Conservation (phyloP, 2,888 invertebrate genomes). For the Zonitis immaculata region DNA sequence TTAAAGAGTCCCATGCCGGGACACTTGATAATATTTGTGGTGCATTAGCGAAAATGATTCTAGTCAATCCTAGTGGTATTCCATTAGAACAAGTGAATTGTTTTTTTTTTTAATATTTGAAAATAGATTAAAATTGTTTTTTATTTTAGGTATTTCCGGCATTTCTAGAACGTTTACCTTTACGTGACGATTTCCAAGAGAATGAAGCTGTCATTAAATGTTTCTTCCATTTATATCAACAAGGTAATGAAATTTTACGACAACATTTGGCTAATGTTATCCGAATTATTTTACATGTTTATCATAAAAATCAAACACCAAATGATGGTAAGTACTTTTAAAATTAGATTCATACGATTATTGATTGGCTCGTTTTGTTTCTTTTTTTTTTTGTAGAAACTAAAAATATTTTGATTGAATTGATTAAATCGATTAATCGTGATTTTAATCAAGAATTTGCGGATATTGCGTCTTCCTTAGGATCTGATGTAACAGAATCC, state of each 20-base stretch:
- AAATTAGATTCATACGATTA: too few relatives aligned
- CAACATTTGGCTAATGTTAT: conserved; percentile 54
- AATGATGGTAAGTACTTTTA: conserved; percentile 50
- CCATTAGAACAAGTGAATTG: conserved; percentile 61
- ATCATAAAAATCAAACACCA: conserved; percentile 55
- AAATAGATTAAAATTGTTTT: conserved; percentile 4
- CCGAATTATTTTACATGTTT: conserved; percentile 53
- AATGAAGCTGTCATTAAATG: conserved; percentile 65
- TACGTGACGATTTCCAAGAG: conserved; percentile 70
- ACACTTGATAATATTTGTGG: conserved; percentile 75
- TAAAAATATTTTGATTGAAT: conserved; percentile 49
- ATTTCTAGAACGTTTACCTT: conserved; percentile 64
- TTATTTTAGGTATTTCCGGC: conserved; percentile 61
- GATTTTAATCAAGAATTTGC: conserved; percentile 57
- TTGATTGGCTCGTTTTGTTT: conserved; percentile 1
- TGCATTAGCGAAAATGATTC: conserved; percentile 68
- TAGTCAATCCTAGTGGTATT: conserved; percentile 58
- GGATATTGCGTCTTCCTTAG: conserved; percentile 46
- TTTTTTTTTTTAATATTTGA: background rate
- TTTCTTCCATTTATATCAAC: conserved; percentile 59
- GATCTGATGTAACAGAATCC: conserved; percentile 43
- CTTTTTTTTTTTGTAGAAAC: conserved; percentile 50
- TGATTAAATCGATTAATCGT: conserved; percentile 54
- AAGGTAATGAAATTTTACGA: conserved; percentile 55
- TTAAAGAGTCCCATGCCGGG: conserved; percentile 60